phyloP scores from a whole-genome alignment of 1,140 invertebrate species.

The Zaprionus camerounensis region DNA sequence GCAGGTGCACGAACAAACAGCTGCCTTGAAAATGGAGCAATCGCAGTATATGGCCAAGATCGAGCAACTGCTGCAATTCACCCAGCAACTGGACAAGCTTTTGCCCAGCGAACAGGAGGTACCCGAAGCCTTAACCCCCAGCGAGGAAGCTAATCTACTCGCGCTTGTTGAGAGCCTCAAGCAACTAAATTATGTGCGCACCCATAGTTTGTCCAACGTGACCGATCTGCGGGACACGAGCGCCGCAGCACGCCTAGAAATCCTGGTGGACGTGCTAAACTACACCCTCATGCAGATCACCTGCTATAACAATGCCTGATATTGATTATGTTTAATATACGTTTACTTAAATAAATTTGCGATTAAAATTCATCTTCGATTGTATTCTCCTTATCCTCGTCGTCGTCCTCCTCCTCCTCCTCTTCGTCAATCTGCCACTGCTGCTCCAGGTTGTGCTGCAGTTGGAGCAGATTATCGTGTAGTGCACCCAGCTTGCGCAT shows the following conservation, averaged over 20 bases:
- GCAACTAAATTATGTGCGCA: constrained; percentile 63
- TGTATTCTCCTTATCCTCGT: constrained; percentile 27
- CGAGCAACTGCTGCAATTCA: constrained; percentile 57
- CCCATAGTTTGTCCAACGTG: constrained; percentile 43
- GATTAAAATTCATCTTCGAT: constrained; percentile 2
- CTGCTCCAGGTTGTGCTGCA: constrained; percentile 36
- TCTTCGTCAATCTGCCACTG: constrained; percentile 17
- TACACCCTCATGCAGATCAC: constrained; percentile 64
- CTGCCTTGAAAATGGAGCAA: constrained; percentile 29
- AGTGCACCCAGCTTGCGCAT: constrained; percentile 69
- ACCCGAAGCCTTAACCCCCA: constrained; percentile 50
- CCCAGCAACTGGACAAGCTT: constrained; percentile 67
- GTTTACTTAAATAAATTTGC: constrained; percentile 12
- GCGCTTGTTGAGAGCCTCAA: constrained; percentile 60
- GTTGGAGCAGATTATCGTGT: constrained; percentile 54
- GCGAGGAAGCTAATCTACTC: constrained; percentile 43
- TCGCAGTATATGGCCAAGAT: constrained; percentile 45
- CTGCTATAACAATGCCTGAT: constrained; percentile 34
- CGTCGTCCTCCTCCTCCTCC: constrained; percentile 21
- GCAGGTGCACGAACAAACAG: constrained; percentile 36
- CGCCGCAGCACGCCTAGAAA: constrained; percentile 48
- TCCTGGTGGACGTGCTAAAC: constrained; percentile 63
- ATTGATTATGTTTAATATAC: neutral
- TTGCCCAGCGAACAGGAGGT: constrained; percentile 40
- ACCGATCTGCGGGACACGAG: constrained; percentile 25